phyloP scores from a whole-genome alignment of 1,140 invertebrate species.

The Halictus rubicundus region DNA sequence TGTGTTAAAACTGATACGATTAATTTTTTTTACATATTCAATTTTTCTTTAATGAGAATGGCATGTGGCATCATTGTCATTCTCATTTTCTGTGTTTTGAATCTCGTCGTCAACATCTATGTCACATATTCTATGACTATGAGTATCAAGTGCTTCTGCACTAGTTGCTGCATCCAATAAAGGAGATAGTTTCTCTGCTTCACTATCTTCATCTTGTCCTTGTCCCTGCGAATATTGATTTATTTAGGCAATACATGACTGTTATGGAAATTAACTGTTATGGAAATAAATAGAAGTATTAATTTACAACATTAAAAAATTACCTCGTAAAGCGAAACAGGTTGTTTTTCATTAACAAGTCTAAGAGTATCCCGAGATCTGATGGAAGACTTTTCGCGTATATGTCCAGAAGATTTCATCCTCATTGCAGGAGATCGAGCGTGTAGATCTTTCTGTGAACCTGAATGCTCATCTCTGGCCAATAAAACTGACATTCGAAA shows the following conservation, averaged over 20 bases:
- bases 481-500: conserved; percentile 87
- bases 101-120: conserved; percentile 77
- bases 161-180: conserved; percentile 82
- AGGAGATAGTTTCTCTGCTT: conserved; percentile 89
- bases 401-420: conserved; percentile 73
- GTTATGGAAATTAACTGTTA: too few relatives aligned
- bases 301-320: conserved; percentile 22
- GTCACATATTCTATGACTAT: conserved; percentile 72
- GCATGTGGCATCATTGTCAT: conserved; percentile 69
- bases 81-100: conserved; percentile 72
- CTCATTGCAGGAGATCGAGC: conserved; percentile 74
- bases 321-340: conserved; percentile 80
- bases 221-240: conserved; percentile 66
- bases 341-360: conserved; percentile 82
- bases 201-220: conserved; percentile 88
- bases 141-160: conserved; percentile 75
- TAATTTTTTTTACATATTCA: conserved; percentile 5
- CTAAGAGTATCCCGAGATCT: conserved; percentile 80
- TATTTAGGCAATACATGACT: too few relatives aligned
- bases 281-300: neutral
- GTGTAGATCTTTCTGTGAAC: conserved; percentile 75
- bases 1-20: conserved; percentile 1
- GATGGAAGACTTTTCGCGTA: conserved; percentile 75
- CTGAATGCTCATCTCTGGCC: conserved; percentile 83
- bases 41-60: conserved; percentile 71